Percentiles rank a stretch among this genome's conserved stretches.
Conservation (phyloP, 2,888 invertebrate genomes). For the Cordylochernes scorpioides region DNA sequence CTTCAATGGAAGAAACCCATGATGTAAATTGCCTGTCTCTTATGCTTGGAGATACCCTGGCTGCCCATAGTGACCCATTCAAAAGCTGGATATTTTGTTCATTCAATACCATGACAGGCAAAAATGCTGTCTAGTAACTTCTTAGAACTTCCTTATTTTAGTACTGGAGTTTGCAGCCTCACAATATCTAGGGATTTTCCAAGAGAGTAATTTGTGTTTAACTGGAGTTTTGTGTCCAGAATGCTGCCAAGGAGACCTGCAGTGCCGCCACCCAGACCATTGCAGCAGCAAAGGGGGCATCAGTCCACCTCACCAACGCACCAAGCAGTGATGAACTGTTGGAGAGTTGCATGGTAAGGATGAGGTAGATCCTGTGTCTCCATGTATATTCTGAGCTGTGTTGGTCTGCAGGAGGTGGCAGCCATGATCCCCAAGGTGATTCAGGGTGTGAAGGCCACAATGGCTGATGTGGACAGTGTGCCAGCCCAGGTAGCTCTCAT, state of each 20-base stretch:
- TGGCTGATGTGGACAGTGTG: slow-evolving; percentile 39
- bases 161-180: no score
- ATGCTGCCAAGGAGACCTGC: slow-evolving; percentile 54
- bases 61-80: no score
- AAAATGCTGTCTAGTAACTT: no score
- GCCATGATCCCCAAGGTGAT: slow-evolving; percentile 54
- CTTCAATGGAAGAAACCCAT: no score
- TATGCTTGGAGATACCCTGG: no score
- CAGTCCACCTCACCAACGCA: slow-evolving; percentile 40
- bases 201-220: slow-evolving; percentile 1
- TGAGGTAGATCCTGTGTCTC: neutral
- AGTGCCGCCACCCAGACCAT: slow-evolving; percentile 72
- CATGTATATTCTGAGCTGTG: neutral
- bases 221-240: slow-evolving; percentile 7
- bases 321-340: slow-evolving; percentile 41
- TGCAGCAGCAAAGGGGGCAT: slow-evolving; percentile 56
- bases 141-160: no score
- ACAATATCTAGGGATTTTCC: slow-evolving; percentile 3
- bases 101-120: no score
- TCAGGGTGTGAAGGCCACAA: slow-evolving; percentile 43
- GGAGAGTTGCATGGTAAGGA: slow-evolving; percentile 34
- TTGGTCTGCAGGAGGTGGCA: slow-evolving; percentile 26
- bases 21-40: no score
- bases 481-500: slow-evolving; percentile 51
- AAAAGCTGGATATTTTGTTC: no score